Conservation (phyloP, 2,797 vertebrate species). For the Triplophysa bombifrons region DNA sequence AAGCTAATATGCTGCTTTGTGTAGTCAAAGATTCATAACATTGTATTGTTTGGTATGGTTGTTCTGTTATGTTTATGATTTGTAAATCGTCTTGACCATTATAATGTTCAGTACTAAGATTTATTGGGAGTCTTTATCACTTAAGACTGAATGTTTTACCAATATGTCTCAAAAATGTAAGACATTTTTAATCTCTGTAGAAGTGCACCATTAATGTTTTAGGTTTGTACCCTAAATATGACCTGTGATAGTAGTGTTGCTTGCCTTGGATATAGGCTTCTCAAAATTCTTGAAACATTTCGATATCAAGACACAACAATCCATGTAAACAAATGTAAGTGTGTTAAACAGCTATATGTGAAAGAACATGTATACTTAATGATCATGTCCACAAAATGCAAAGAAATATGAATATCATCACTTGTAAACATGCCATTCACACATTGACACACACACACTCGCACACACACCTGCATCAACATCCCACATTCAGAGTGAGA, state of each 20-base stretch:
- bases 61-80: no score
- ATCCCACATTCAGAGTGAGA: slow-evolving; percentile 65
- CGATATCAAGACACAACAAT: not conserved
- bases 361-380: slow-evolving; percentile 33
- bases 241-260: not conserved
- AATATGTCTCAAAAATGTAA: no score
- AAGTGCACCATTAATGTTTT: no score
- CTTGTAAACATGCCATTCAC: slow-evolving; percentile 30
- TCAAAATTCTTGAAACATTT: not conserved
- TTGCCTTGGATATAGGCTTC: not conserved
- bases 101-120: no score
- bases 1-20: no score
- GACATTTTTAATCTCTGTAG: no score
- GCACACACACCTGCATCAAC: slow-evolving; percentile 73
- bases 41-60: no score
- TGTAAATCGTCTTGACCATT: no score
- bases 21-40: no score
- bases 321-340: not conserved
- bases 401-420: slow-evolving; percentile 34
- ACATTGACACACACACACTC: slow-evolving; percentile 9
- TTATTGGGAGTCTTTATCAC: no score
- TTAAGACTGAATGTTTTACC: no score
- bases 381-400: slow-evolving; percentile 5
- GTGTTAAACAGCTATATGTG: not conserved
- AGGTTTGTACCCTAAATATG: not conserved